Base-by-base conservation (phyloP, 2,797 vertebrate species). In the Gymnoscopelus microlampas region DNA sequence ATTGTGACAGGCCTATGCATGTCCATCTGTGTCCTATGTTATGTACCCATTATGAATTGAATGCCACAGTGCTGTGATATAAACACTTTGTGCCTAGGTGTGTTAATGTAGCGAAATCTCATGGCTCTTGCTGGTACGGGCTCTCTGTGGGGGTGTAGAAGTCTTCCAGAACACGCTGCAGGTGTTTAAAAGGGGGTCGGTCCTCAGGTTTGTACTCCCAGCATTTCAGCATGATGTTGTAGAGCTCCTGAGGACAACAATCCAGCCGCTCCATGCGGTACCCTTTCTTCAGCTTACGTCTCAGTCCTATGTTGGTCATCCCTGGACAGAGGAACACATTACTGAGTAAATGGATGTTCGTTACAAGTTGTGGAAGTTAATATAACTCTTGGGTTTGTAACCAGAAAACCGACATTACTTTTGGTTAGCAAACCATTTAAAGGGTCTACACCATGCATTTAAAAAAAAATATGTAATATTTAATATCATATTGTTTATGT, bases 131-230 rank as follows among this genome's bases (percentile, higher is more conserved):
- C 82, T 97, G 96, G 78, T 97, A 97, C 85, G 97, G 96, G 91
- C 95, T 95, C 89, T 97, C 96, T 0, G 96, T 96, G 77, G 96
- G 95, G 0, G 95, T 97, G 84, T 94, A 96, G 91, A 97, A 97
- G 80, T 97, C 96, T 39, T 96, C 96, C 71, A 97, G 91, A 60
- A 97, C 93, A 1, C 95, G 96, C 89, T 97, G 95, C 78, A 96
- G 93, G 51, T 97, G 96, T 26, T 97, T 96, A 0, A 97, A 97
- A 19, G 96, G 97, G 66, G 96, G 96, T 24, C 96, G 91, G 19
- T 96, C 94, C 82, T 97, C 96, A 0, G 95, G 92, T 74, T 93
- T 95, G 79, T 95, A 94, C 90, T 95, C 95, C 96, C 96, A 97
- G 91, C 96, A 97, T 62, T 93, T 92, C 55, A 90, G 66, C 96